Evolutionary conservation across 2,888 invertebrate genomes (phyloP).

Genomic region (Odontocerum albicorne): DNA sequence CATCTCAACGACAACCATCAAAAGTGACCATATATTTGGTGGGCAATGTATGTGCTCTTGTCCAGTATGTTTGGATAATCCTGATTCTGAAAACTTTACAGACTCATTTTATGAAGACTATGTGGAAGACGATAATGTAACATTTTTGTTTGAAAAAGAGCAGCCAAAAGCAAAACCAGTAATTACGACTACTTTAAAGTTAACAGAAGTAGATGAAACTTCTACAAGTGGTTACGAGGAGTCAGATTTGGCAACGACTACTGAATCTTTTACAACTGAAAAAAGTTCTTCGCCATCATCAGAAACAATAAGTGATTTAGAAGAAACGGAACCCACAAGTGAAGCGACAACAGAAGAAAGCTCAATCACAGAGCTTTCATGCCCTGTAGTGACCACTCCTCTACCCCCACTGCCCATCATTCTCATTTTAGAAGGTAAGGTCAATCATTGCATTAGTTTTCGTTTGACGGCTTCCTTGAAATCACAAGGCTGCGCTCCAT

Average conservation of each 20-base stretch:
- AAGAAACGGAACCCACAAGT: slow-evolving; percentile 36
- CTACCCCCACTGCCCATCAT: slow-evolving; percentile 70
- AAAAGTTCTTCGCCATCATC: slow-evolving; percentile 5
- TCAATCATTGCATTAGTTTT: slow-evolving; percentile 11
- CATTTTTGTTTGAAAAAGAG: slow-evolving; percentile 37
- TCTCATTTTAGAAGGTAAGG: slow-evolving; percentile 84
- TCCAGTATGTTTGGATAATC: slow-evolving; percentile 61
- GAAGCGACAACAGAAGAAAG: slow-evolving; percentile 37
- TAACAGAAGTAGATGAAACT: slow-evolving; percentile 38
- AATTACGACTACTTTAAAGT: slow-evolving; percentile 19
- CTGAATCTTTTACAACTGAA: slow-evolving; percentile 6
- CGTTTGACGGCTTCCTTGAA: slow-evolving; percentile 25
- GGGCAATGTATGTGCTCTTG: slow-evolving; percentile 76
- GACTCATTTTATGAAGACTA: slow-evolving; percentile 52
- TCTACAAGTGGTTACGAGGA: not conserved
- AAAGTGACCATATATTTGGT: slow-evolving; percentile 49
- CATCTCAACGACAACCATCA: slow-evolving; percentile 40
- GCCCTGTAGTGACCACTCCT: slow-evolving; percentile 50
- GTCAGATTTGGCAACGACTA: slow-evolving; percentile 5
- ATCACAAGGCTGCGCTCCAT: slow-evolving; percentile 11
- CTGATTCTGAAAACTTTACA: slow-evolving; percentile 43
- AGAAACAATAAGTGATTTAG: slow-evolving; percentile 13
- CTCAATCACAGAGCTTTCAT: slow-evolving; percentile 33
- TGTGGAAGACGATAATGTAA: slow-evolving; percentile 39
- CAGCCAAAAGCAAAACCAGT: slow-evolving; percentile 17